These are phyloP conservation scores for Hirtodrosophila duncani DNA, from an alignment of 2,888 invertebrate genomes.

Conservation along the genomic window DNA sequence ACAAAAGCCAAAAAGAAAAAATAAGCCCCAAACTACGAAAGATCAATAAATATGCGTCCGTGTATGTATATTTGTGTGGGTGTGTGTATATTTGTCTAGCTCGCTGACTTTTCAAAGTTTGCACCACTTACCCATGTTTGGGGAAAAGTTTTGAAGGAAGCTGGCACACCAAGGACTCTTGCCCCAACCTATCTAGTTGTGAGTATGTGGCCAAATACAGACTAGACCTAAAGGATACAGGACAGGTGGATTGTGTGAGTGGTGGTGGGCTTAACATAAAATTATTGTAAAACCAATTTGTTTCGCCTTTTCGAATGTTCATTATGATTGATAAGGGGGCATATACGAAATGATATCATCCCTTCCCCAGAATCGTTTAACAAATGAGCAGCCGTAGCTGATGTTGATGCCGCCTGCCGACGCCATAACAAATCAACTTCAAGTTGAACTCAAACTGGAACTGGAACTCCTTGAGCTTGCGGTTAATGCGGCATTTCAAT, in stretches of 20 bases:
- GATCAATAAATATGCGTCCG: too few species aligned
- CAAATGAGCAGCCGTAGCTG: conserved; percentile 49
- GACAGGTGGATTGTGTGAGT: too few species aligned
- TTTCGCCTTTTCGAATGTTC: conserved; percentile 33
- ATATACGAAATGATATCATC: conserved; percentile 19
- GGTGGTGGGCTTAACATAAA: conserved; percentile 1
- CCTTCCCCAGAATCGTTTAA: conserved; percentile 48
- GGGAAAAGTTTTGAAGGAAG: too few species aligned
- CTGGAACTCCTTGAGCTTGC: conserved; percentile 11
- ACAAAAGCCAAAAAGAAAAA: conserved; percentile 18
- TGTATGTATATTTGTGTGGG: conserved; percentile 20
- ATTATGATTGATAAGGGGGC: conserved; percentile 61
- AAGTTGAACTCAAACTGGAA: conserved; percentile 13
- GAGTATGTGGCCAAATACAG: too few species aligned
- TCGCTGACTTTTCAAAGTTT: too few species aligned
- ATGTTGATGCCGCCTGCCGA: conserved; percentile 16
- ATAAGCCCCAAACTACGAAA: conserved; percentile 8
- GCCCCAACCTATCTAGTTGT: too few species aligned
- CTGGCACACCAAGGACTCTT: too few species aligned
- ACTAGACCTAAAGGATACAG: too few species aligned
- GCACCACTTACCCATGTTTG: too few species aligned
- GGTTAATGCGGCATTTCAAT: conserved; percentile 51
- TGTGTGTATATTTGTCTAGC: too few species aligned
- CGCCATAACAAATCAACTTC: conserved; percentile 52
- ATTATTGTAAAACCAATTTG: conserved; percentile 9